phyloP scores from a whole-genome alignment of 2,888 invertebrate species.

The Microplitis deprimator region DNA sequence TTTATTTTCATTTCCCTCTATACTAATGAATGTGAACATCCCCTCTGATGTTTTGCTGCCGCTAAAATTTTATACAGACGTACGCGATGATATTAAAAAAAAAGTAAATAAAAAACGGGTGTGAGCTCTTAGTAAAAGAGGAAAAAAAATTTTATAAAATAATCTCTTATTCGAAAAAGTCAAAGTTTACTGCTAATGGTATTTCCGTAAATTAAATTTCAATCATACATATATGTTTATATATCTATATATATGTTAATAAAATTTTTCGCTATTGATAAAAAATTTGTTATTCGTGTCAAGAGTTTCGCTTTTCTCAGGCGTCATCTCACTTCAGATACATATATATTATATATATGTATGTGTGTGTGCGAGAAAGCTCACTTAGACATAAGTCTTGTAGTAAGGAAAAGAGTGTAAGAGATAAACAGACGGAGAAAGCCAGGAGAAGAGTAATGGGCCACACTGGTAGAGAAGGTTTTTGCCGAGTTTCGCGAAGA shows the following conservation, averaged over 20 bases:
- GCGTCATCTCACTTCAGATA: too few relatives aligned
- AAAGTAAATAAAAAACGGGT: neutral
- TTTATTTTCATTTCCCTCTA: constrained; percentile 69
- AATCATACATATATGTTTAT: neutral
- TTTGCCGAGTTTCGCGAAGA: constrained; percentile 67
- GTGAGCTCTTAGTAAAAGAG: neutral
- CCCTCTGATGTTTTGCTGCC: neutral
- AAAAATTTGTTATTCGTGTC: too few relatives aligned
- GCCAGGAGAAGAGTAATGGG: constrained; percentile 58
- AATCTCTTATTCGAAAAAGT: neutral
- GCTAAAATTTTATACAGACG: neutral
- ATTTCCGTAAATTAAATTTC: neutral
- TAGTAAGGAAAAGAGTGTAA: constrained; percentile 20
- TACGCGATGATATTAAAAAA: neutral
- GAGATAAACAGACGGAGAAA: constrained; percentile 39
- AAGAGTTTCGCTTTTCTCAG: too few relatives aligned
- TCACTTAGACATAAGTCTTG: neutral
- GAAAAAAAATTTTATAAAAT: neutral
- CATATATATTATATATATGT: neutral
- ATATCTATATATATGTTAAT: too few relatives aligned
- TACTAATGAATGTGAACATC: neutral
- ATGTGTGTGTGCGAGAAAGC: constrained; percentile 18
- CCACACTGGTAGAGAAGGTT: constrained; percentile 55
- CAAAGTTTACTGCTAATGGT: neutral
- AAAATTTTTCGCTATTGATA: too few relatives aligned